phyloP scores from a whole-genome alignment of 2,888 invertebrate species.

The Bruchidius siliquastri region DNA sequence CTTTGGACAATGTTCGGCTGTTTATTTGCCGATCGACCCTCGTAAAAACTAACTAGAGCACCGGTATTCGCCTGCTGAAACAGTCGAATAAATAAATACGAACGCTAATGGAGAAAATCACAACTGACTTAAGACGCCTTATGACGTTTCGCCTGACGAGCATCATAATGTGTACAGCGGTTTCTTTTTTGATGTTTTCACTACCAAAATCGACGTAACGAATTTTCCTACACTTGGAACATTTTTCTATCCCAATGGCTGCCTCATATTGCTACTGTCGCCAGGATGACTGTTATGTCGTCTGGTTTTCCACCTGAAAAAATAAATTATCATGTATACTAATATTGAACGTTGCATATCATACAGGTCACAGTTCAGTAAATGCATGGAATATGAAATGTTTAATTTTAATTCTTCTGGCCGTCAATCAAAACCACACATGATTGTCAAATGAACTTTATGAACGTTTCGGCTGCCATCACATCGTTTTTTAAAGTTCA shows the following conservation, averaged over 20 bases:
- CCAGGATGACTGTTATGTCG: slow-evolving; percentile 95
- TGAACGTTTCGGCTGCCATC: too few relatives aligned
- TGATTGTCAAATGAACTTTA: too few relatives aligned
- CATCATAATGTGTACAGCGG: not conserved
- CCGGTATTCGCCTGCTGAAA: not conserved
- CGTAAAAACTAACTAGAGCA: not conserved
- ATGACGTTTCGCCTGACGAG: not conserved
- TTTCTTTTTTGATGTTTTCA: not conserved
- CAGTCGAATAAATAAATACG: not conserved
- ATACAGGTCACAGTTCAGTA: too few relatives aligned
- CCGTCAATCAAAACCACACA: too few relatives aligned
- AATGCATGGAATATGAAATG: too few relatives aligned
- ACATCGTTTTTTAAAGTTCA: too few relatives aligned
- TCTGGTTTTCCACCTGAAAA: slow-evolving; percentile 94
- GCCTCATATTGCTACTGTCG: slow-evolving; percentile 78
- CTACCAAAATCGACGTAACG: not conserved
- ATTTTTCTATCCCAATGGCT: not conserved
- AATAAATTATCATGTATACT: slow-evolving; percentile 35
- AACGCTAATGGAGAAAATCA: not conserved
- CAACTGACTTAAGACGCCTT: not conserved
- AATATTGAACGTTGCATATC: too few relatives aligned
- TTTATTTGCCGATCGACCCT: not conserved
- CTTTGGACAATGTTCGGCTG: too few relatives aligned
- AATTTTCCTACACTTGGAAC: not conserved
- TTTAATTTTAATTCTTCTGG: too few relatives aligned